Percentiles rank a stretch among this genome's conserved stretches.
Evolutionary conservation across 2,797 vertebrate species (phyloP).

Genomic region (Alosa sapidissima): DNA sequence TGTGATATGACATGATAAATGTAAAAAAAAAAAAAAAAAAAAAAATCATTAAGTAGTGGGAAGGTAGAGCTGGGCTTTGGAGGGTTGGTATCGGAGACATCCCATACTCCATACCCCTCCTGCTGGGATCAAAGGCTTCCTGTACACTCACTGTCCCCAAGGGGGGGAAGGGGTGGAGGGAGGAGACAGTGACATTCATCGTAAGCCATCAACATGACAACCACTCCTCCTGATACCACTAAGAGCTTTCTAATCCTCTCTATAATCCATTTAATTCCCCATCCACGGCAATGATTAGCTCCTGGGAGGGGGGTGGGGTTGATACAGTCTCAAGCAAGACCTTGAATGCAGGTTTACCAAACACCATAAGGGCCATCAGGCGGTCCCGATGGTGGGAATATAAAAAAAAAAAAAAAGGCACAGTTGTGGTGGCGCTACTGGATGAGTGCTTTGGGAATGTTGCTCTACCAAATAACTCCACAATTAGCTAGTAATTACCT

Average conservation of each 20-base stretch:
- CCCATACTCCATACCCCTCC: background rate
- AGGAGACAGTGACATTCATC: background rate
- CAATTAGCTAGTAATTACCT: background rate
- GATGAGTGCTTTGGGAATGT: background rate
- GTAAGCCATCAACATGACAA: conserved; percentile 8
- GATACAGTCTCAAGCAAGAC: background rate
- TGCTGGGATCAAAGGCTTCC: background rate
- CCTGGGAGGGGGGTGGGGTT: background rate
- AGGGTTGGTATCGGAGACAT: background rate
- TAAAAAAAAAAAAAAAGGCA: too few species aligned
- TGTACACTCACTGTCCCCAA: background rate
- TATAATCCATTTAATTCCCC: conserved; percentile 7
- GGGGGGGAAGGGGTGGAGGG: background rate
- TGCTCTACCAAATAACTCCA: background rate
- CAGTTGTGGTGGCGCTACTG: background rate
- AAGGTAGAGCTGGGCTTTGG: background rate
- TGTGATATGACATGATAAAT: background rate
- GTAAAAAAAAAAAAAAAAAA: background rate
- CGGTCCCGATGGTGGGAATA: too few species aligned
- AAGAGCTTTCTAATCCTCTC: background rate
- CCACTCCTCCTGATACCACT: conserved; percentile 6
- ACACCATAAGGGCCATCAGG: background rate
- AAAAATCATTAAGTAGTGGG: background rate
- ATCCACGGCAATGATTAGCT: background rate
- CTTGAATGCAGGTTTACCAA: background rate